Evolutionary conservation across 2,113 vertebrate species (phyloP).

Genomic region (Dicaeum eximium): DNA sequence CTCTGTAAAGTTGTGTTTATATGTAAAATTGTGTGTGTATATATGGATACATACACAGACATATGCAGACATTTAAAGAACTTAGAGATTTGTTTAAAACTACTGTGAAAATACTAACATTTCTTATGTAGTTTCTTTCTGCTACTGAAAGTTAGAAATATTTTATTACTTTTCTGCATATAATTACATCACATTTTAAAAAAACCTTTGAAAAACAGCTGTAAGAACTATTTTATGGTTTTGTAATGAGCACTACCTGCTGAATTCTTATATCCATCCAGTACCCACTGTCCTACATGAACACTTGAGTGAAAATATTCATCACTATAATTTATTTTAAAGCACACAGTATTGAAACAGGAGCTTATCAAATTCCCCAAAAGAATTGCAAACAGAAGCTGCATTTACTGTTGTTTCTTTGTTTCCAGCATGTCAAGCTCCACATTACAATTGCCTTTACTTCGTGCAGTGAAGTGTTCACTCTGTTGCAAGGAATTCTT

Average conservation of each 20-base stretch:
- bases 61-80: not conserved
- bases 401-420: not conserved
- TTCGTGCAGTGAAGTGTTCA: not conserved
- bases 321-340: not conserved
- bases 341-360: not conserved
- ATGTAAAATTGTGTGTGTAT: not conserved
- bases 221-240: not conserved
- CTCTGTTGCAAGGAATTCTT: not conserved
- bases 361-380: not conserved
- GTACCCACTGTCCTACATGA: not conserved
- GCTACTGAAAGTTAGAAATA: not conserved
- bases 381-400: conserved; percentile 14
- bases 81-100: not conserved
- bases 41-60: not conserved
- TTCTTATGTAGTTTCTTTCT: not conserved
- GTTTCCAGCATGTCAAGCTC: not conserved
- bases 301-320: not conserved
- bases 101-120: not conserved
- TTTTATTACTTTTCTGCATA: not conserved
- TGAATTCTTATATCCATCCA: not conserved
- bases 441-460: not conserved
- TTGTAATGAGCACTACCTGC: not conserved
- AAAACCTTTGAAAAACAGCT: not conserved
- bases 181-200: not conserved
- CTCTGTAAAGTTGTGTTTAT: not conserved